phyloP scores from a whole-genome alignment of 2,888 invertebrate species.

The Acanthosepion lycidas region DNA sequence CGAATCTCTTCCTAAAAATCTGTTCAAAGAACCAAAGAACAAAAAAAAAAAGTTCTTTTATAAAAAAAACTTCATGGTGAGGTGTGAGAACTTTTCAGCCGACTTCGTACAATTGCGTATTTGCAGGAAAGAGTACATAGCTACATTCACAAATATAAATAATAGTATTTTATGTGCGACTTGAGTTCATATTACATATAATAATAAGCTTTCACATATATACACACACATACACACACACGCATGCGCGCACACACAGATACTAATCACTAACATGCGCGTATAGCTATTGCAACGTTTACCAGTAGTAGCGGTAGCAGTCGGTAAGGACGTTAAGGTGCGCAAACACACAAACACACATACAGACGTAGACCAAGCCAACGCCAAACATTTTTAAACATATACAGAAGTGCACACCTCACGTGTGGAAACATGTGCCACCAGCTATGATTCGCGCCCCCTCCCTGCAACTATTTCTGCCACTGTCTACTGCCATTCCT shows the following conservation, averaged over 20 bases:
- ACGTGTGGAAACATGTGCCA: slow-evolving; percentile 1
- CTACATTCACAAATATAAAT: not conserved
- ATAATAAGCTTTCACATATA: not conserved
- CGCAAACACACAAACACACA: not conserved
- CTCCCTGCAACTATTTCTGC: not conserved
- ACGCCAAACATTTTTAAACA: not conserved
- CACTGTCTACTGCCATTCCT: not conserved
- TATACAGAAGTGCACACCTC: not conserved
- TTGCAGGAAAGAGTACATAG: too few species aligned
- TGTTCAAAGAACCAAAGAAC: too few species aligned
- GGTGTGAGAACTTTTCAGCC: too few species aligned
- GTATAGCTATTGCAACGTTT: too few species aligned
- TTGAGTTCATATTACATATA: not conserved
- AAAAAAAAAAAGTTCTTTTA: too few species aligned
- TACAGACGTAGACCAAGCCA: not conserved
- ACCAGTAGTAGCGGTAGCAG: too few species aligned
- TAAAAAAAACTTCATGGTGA: too few species aligned
- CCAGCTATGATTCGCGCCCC: not conserved
- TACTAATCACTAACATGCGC: too few species aligned
- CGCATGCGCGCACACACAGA: not conserved
- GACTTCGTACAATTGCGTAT: too few species aligned
- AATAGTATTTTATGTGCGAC: not conserved
- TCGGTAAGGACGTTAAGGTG: too few species aligned
- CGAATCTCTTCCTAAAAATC: too few species aligned
- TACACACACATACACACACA: not conserved